Conservation (phyloP, 1,140 invertebrate species). For the Thrips palmi region DNA sequence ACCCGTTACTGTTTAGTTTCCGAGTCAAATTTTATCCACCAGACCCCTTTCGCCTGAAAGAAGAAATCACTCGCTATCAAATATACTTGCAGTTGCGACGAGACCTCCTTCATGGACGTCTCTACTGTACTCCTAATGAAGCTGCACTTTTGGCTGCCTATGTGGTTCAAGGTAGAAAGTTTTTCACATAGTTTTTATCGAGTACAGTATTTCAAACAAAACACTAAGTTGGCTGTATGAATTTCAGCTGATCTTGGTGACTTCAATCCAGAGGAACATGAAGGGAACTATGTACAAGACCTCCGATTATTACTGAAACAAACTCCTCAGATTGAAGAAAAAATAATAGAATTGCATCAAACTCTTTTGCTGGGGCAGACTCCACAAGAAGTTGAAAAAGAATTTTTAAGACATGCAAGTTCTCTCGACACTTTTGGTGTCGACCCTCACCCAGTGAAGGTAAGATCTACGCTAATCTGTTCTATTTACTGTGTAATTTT, state of each 20-base stretch:
- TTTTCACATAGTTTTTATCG: conserved; percentile 8
- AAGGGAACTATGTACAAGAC: conserved; percentile 76
- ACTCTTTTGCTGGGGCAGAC: conserved; percentile 53
- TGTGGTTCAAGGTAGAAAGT: conserved; percentile 85
- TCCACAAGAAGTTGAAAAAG: conserved; percentile 55
- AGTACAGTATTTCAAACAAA: not conserved
- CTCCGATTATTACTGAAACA: conserved; percentile 84
- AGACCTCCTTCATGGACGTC: conserved; percentile 81
- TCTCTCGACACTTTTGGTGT: conserved; percentile 90
- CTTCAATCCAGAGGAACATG: conserved; percentile 75
- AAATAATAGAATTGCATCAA: conserved; percentile 75
- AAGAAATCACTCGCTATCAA: conserved; percentile 78
- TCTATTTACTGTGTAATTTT: not conserved
- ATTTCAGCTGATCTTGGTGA: conserved; percentile 81
- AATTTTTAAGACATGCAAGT: conserved; percentile 73
- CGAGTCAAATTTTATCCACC: conserved; percentile 89
- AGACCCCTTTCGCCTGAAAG: conserved; percentile 65
- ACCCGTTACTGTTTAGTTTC: conserved; percentile 77
- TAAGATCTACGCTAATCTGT: conserved; percentile 21
- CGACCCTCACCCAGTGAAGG: conserved; percentile 96
- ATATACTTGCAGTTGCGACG: conserved; percentile 86
- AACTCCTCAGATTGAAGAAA: conserved; percentile 74
- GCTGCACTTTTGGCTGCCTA: conserved; percentile 77
- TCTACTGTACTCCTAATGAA: conserved; percentile 79
- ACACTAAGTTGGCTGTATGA: conserved; percentile 2